These are phyloP conservation scores for Thalassoma bifasciatum DNA, from an alignment of 2,113 vertebrate genomes.

Conservation along the genomic window DNA sequence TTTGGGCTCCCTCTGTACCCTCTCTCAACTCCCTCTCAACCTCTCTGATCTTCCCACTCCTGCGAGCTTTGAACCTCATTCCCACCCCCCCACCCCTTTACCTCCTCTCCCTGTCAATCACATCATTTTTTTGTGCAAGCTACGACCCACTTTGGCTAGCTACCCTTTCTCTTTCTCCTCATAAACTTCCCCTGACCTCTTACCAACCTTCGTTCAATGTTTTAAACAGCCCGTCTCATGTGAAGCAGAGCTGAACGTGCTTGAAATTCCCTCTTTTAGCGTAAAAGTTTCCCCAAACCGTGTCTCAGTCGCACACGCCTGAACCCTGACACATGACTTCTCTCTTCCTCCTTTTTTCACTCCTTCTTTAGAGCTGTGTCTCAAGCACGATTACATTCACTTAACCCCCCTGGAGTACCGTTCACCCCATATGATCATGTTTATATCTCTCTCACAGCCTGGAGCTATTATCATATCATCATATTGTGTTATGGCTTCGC, in stretches of 20 bases:
- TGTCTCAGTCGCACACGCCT: constrained; percentile 23
- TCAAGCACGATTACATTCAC: constrained; percentile 57
- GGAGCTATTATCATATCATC: constrained; percentile 65
- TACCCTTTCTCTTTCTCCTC: constrained; percentile 3
- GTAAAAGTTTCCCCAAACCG: constrained; percentile 1
- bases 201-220: constrained; percentile 29
- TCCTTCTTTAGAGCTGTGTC: constrained; percentile 34
- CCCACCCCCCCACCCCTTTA: not conserved
- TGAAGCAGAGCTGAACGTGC: not conserved
- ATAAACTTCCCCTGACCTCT: constrained; percentile 46
- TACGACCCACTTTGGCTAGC: constrained; percentile 17
- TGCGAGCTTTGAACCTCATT: constrained; percentile 66
- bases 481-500: constrained; percentile 48
- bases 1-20: constrained; percentile 33
- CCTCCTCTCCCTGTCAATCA: constrained; percentile 57
- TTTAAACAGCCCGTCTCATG: constrained; percentile 13
- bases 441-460: constrained; percentile 62
- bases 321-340: constrained; percentile 55
- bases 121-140: constrained; percentile 16
- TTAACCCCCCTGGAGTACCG: constrained; percentile 62
- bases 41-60: constrained; percentile 59
- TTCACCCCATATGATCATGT: constrained; percentile 53
- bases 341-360: constrained; percentile 18
- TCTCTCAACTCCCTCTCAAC: constrained; percentile 54
- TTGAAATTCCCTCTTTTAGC: not conserved